These are phyloP conservation scores for Hedychridium roseum DNA, from an alignment of 2,888 invertebrate species.

Conservation along the genomic window DNA sequence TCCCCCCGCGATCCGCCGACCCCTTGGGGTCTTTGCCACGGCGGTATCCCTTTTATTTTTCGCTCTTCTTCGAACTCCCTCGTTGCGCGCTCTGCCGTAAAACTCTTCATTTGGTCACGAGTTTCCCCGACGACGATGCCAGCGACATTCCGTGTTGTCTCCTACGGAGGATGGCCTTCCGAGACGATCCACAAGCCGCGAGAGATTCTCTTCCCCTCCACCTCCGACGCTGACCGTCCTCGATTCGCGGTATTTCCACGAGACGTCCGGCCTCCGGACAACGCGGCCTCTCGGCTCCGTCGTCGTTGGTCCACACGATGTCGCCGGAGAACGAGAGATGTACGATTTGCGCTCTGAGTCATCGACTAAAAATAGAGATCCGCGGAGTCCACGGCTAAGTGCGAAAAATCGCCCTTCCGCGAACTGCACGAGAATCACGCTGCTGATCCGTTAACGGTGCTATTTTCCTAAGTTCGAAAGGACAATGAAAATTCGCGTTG, in stretches of 20 bases:
- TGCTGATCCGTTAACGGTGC: too few relatives aligned
- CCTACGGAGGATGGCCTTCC: slow-evolving; percentile 22
- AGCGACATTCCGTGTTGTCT: too few relatives aligned
- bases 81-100: slow-evolving; percentile 6
- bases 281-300: background rate
- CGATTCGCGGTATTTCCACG: too few relatives aligned
- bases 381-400: background rate
- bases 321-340: too few relatives aligned
- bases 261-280: too few relatives aligned
- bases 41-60: slow-evolving; percentile 5
- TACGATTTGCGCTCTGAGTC: too few relatives aligned
- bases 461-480: too few relatives aligned
- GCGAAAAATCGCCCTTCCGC: background rate
- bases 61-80: slow-evolving; percentile 3
- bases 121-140: slow-evolving; percentile 20
- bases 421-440: too few relatives aligned
- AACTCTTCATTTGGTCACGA: slow-evolving; percentile 32
- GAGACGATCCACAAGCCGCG: slow-evolving; percentile 19
- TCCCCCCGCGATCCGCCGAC: too few relatives aligned
- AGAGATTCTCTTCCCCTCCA: slow-evolving; percentile 12
- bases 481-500: too few relatives aligned
- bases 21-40: too few relatives aligned
- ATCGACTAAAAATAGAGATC: background rate
- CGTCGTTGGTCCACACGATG: background rate
- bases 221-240: background rate